phyloP scores from a whole-genome alignment of 2,888 invertebrate species.

The Sepiola atlantica region DNA sequence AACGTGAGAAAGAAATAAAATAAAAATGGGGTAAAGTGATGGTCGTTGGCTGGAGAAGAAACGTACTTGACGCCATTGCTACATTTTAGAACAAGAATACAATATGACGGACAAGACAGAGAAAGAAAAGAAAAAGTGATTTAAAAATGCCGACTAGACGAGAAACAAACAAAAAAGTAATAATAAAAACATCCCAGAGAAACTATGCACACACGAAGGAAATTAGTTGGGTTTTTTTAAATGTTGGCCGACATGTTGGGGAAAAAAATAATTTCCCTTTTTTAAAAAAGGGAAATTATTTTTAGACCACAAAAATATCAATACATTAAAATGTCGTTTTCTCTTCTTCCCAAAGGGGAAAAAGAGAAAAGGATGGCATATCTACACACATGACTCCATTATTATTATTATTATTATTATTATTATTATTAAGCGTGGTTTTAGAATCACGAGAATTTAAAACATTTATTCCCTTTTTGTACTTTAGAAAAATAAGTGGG shows the following conservation, averaged over 20 bases:
- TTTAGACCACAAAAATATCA: neutral
- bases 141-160: constrained; percentile 32
- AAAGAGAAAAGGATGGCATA: neutral
- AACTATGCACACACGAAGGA: neutral
- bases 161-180: neutral
- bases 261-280: neutral
- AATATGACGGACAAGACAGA: constrained; percentile 10
- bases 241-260: neutral
- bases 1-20: neutral
- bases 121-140: constrained; percentile 2
- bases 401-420: too few species aligned
- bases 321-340: constrained; percentile 5
- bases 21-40: too few species aligned
- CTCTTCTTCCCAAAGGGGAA: neutral
- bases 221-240: neutral
- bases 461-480: too few species aligned
- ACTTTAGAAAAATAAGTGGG: too few species aligned
- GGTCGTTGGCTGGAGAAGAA: constrained; percentile 11
- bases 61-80: constrained; percentile 21
- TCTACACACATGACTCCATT: constrained; percentile 32
- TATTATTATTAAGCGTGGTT: neutral
- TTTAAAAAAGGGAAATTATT: neutral
- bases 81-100: neutral
- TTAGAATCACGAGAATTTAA: neutral
- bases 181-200: neutral